These are phyloP conservation scores for Agriopis leucophaearia DNA, from an alignment of 2,888 invertebrate genomes.

Conservation along the genomic window DNA sequence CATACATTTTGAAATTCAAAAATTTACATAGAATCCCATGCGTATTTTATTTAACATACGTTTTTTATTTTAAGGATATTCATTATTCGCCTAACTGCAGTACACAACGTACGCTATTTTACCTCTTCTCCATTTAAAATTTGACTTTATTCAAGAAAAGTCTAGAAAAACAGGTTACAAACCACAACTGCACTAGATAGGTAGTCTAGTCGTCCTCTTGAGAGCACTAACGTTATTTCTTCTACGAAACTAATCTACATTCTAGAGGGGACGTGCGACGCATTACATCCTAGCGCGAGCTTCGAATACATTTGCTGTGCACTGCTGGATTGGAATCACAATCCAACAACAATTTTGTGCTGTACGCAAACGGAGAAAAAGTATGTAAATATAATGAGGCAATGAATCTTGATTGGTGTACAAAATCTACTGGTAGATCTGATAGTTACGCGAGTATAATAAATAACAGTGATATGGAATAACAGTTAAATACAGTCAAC, in stretches of 20 bases:
- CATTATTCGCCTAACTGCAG: too few relatives aligned
- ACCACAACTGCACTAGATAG: conserved; percentile 5
- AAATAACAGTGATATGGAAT: too few relatives aligned
- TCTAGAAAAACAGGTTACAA: conserved; percentile 7
- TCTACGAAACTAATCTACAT: conserved; percentile 30
- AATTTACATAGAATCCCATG: too few relatives aligned
- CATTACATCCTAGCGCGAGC: conserved; percentile 11
- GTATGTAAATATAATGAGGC: background rate
- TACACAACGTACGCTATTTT: too few relatives aligned
- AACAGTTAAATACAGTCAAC: too few relatives aligned
- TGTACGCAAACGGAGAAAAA: background rate
- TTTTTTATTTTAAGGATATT: too few relatives aligned
- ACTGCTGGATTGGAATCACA: conserved; percentile 12
- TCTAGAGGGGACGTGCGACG: conserved; percentile 26
- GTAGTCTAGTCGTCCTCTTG: conserved; percentile 14
- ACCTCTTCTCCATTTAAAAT: background rate
- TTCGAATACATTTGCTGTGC: conserved; percentile 18
- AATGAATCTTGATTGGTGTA: too few relatives aligned
- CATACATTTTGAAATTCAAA: too few relatives aligned
- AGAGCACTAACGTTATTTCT: conserved; percentile 30
- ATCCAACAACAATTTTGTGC: background rate
- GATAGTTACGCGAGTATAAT: too few relatives aligned
- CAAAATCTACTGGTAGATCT: too few relatives aligned
- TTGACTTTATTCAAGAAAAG: background rate
- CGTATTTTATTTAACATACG: too few relatives aligned